Evolutionary conservation across 2,113 vertebrate species (phyloP).

Genomic region (Coregonus clupeaformis): DNA sequence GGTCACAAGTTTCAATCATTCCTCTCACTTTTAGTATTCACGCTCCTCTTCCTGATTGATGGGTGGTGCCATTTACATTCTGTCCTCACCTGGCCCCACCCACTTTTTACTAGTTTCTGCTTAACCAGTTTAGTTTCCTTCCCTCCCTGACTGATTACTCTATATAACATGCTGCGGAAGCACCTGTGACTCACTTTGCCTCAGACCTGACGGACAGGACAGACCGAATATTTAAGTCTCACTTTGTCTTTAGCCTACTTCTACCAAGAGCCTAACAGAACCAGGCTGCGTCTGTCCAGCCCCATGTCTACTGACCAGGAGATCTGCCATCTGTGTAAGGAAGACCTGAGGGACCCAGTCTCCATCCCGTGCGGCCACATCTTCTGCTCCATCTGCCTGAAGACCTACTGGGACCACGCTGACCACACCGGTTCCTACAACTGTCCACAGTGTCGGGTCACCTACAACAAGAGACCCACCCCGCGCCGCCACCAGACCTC

Average conservation of each 20-base stretch:
- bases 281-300: background rate
- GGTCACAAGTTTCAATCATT: constrained; percentile 62
- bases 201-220: constrained; percentile 37
- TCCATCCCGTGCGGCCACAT: constrained; percentile 77
- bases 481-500: constrained; percentile 64
- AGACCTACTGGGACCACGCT: constrained; percentile 80
- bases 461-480: constrained; percentile 75
- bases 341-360: constrained; percentile 72
- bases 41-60: constrained; percentile 36
- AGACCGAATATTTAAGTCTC: constrained; percentile 2
- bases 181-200: constrained; percentile 63
- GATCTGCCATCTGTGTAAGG: constrained; percentile 75
- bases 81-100: constrained; percentile 62
- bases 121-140: constrained; percentile 77
- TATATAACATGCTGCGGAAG: constrained; percentile 62
- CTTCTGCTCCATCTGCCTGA: constrained; percentile 76
- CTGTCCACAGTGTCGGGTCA: constrained; percentile 74
- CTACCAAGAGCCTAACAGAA: constrained; percentile 4
- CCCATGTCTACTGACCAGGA: constrained; percentile 73
- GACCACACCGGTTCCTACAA: constrained; percentile 67
- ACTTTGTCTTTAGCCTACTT: constrained; percentile 7
- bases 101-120: constrained; percentile 77
- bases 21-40: constrained; percentile 21
- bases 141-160: constrained; percentile 63
- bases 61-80: constrained; percentile 27